Conservation (phyloP, 2,888 invertebrate species). For the Drosophila stalkeri region DNA sequence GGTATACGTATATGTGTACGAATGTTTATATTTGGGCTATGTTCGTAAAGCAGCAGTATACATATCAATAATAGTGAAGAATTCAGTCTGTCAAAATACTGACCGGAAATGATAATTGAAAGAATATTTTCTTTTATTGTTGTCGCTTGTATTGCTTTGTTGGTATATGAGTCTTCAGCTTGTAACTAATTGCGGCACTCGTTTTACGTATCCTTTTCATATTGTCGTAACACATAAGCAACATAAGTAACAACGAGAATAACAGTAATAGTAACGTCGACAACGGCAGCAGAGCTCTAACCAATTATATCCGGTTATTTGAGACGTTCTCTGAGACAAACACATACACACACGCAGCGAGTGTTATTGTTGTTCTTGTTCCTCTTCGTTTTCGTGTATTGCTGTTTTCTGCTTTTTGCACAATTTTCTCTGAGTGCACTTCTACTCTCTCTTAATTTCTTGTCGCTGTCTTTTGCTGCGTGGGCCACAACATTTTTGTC, state of each 20-base stretch:
- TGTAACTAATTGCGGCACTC: slow-evolving; percentile 79
- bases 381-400: slow-evolving; percentile 17
- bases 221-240: slow-evolving; percentile 44
- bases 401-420: slow-evolving; percentile 30
- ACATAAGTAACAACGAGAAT: slow-evolving; percentile 23
- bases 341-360: background rate
- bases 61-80: slow-evolving; percentile 40
- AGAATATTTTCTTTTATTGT: slow-evolving; percentile 63
- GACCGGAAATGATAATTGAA: slow-evolving; percentile 79
- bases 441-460: slow-evolving; percentile 22
- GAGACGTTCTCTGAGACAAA: slow-evolving; percentile 40
- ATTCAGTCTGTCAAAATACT: slow-evolving; percentile 40
- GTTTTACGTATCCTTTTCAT: slow-evolving; percentile 72
- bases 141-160: slow-evolving; percentile 49
- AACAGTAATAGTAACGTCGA: slow-evolving; percentile 15
- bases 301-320: slow-evolving; percentile 78
- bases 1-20: background rate
- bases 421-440: slow-evolving; percentile 33
- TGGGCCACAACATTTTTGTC: slow-evolving; percentile 34
- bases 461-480: slow-evolving; percentile 27
- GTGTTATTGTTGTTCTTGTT: slow-evolving; percentile 13
- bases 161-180: slow-evolving; percentile 37
- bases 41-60: slow-evolving; percentile 21
- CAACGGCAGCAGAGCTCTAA: slow-evolving; percentile 33
- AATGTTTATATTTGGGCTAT: slow-evolving; percentile 33